Conservation (phyloP, 2,888 invertebrate genomes). For the Pollenia amentaria region DNA sequence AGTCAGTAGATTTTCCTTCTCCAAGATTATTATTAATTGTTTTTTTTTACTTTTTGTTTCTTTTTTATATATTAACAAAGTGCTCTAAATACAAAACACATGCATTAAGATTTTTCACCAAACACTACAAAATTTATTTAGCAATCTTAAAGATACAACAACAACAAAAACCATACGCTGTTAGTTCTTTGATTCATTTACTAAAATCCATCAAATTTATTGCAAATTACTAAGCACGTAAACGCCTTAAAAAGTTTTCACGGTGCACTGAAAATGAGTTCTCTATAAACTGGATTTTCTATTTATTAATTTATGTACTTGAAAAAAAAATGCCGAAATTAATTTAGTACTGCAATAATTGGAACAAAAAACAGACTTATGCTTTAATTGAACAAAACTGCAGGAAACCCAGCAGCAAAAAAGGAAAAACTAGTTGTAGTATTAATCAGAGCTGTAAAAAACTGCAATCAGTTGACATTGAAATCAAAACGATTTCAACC, state of each 20-base stretch:
- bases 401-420: not conserved
- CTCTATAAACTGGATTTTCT: not conserved
- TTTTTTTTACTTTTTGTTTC: not conserved
- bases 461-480: too few species aligned
- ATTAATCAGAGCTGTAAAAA: too few species aligned
- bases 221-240: constrained; percentile 31
- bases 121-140: constrained; percentile 1
- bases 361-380: constrained; percentile 61
- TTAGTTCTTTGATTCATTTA: not conserved
- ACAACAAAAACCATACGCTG: not conserved
- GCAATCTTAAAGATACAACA: not conserved
- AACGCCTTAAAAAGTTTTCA: constrained; percentile 30
- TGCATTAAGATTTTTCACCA: not conserved
- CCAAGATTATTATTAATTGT: not conserved
- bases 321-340: constrained; percentile 34
- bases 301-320: constrained; percentile 15
- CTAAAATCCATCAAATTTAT: constrained; percentile 22
- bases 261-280: constrained; percentile 22
- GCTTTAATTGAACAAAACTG: constrained; percentile 10
- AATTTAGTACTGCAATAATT: constrained; percentile 48
- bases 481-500: too few species aligned
- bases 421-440: not conserved
- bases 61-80: constrained; percentile 12
- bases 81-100: not conserved
- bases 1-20: not conserved